Base-by-base conservation (phyloP, 2,113 vertebrate genomes). In the Andinoacara biseriatus region DNA sequence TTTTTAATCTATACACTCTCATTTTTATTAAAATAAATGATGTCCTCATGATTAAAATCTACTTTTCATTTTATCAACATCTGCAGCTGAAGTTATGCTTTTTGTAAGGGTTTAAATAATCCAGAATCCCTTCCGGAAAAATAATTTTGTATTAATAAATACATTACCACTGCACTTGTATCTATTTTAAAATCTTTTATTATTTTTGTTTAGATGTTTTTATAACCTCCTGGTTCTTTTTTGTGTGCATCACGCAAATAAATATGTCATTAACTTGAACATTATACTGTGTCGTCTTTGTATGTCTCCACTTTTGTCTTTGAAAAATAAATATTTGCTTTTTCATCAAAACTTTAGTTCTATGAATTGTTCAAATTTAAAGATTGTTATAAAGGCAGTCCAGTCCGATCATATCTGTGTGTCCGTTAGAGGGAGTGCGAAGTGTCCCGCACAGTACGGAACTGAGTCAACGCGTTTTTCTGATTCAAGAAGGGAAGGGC, bases 401-500 rank as follows among this genome's bases (percentile, higher is more conserved):
- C 56, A n/a, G 20, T 58, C 7, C n/a, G 24, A 4, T 24, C 72
- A 1, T 20, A 17, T 20, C 4, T 0, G 4, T 77, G 6, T 79
- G 83, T 81, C 93, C 91, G 8, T 17, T 84, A 90, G 94, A 80
- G 88, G 93, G 92, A 82, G 93, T 11, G 54, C 40, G 7, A 59
- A 20, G 83, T 56, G 87, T 90, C 87, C 90, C 84, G 35, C 83
- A 33, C 74, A 80, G 56, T 11, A 72, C 86, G 81, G 86, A 91
- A 87, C 78, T 76, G 87, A 93, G 61, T 86, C 84, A 87, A 92
- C 89, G 89, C 87, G 87, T 90, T 90, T 89, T 78, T 76, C 85
- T 79, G 81, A 86, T 76, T 87, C 60, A 46, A 78, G 91, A 88
- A 87, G 92, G 92, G 92, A 26, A 92, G 93, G 91, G 93, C 89